Percentiles rank a stretch among this genome's conserved stretches.
Evolutionary conservation across 35 echinoderm and acorn worm genomes (phyloP).

Genomic region (Lytechinus variegatus): DNA sequence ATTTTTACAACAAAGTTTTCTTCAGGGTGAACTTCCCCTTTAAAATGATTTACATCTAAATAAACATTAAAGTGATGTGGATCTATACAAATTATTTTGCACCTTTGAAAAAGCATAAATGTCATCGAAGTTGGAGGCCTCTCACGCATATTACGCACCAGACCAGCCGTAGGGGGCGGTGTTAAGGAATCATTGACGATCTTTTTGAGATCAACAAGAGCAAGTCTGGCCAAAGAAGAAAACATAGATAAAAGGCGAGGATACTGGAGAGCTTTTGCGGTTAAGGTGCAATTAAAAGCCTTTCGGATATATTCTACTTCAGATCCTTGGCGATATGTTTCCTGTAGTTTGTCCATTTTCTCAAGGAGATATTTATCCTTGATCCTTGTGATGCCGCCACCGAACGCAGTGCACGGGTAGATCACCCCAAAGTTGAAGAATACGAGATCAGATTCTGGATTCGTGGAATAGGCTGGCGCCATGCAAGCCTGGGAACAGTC

Average conservation of each 20-base stretch:
- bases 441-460: constrained; percentile 75
- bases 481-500: constrained; percentile 71
- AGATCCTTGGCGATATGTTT: constrained; percentile 62
- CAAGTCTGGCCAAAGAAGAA: constrained; percentile 40
- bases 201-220: constrained; percentile 53
- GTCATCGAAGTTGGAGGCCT: constrained; percentile 60
- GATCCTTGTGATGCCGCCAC: constrained; percentile 65
- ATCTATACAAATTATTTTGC: not conserved
- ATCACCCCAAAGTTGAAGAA: constrained; percentile 81
- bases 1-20: too few species aligned
- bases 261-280: constrained; percentile 47
- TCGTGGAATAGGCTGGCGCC: constrained; percentile 17
- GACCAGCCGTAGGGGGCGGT: constrained; percentile 48
- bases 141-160: constrained; percentile 65
- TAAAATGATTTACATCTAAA: too few species aligned
- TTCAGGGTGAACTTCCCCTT: too few species aligned
- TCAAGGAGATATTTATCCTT: constrained; percentile 70
- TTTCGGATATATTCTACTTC: constrained; percentile 62
- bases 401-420: constrained; percentile 60
- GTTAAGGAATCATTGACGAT: constrained; percentile 55
- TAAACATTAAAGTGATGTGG: too few species aligned
- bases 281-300: constrained; percentile 56
- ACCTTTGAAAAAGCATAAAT: constrained; percentile 28
- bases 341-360: constrained; percentile 68
- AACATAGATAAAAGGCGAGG: constrained; percentile 32